A percentile compares a stretch with the other conserved stretches of the same genome.
phyloP scores from a whole-genome alignment of 1,140 invertebrate species.

The Galleria mellonella region DNA sequence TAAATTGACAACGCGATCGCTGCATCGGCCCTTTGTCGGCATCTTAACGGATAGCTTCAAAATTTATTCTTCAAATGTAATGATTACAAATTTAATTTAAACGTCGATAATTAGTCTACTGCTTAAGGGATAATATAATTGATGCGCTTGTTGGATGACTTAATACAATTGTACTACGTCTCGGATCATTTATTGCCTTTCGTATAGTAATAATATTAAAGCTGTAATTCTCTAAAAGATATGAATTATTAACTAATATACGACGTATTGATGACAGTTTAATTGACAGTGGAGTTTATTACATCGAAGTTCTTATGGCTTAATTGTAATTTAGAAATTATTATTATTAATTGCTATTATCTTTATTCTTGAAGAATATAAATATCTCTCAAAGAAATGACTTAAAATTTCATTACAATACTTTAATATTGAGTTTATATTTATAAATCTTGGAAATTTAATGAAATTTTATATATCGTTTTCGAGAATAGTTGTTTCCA shows the following conservation, averaged over 20 bases:
- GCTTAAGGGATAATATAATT: constrained; percentile 16
- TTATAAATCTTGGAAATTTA: no score
- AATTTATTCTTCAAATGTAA: constrained; percentile 41
- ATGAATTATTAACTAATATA: background rate
- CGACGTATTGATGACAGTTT: constrained; percentile 6
- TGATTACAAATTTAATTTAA: constrained; percentile 36
- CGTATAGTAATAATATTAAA: background rate
- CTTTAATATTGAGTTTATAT: no score
- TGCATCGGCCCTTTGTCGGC: constrained; percentile 47
- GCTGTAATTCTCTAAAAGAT: no score
- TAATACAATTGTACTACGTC: constrained; percentile 15
- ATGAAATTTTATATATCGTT: no score
- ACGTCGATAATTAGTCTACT: constrained; percentile 35
- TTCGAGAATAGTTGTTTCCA: no score
- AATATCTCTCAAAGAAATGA: no score
- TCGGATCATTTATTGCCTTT: constrained; percentile 9
- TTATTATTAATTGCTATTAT: no score
- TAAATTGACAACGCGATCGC: constrained; percentile 54
- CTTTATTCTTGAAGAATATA: no score
- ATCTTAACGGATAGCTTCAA: constrained; percentile 35
- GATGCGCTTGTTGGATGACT: constrained; percentile 17
- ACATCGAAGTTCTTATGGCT: no score
- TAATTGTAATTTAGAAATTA: no score
- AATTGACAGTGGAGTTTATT: constrained; percentile 3
- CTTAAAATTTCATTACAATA: no score